Conservation (phyloP, 2,888 invertebrate genomes). For the Hydriomena furcata region DNA sequence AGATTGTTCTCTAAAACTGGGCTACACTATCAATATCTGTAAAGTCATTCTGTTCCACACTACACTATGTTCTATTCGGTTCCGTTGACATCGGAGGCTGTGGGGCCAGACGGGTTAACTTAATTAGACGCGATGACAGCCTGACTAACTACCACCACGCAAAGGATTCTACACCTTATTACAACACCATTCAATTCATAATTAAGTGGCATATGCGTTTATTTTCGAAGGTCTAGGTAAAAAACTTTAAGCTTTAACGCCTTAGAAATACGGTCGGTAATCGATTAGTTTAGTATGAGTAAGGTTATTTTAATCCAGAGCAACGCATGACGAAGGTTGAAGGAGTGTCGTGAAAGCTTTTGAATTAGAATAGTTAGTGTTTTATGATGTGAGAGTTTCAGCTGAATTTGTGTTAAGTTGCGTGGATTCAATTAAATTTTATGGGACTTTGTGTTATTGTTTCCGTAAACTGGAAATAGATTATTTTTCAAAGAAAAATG, state of each 20-base stretch:
- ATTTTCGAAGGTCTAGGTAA: neutral
- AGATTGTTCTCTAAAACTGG: no score
- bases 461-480: neutral
- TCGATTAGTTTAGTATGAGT: neutral
- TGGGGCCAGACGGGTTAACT: conserved; percentile 17
- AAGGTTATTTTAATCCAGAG: conserved; percentile 26
- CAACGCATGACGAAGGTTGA: conserved; percentile 32
- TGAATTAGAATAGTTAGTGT: conserved; percentile 31
- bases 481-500: no score
- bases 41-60: neutral
- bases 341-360: conserved; percentile 32
- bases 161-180: conserved; percentile 1
- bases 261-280: neutral
- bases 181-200: neutral
- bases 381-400: conserved; percentile 22
- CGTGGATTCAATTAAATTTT: conserved; percentile 1
- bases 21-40: no score
- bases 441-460: neutral
- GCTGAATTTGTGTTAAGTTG: conserved; percentile 6
- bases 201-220: neutral
- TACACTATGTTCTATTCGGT: neutral
- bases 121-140: conserved; percentile 25
- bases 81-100: conserved; percentile 13
- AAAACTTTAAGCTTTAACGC: neutral
- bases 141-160: neutral